Percentiles rank a stretch among this genome's conserved stretches.
phyloP scores from a whole-genome alignment of 2,888 invertebrate species.

The Drosophila atripex region DNA sequence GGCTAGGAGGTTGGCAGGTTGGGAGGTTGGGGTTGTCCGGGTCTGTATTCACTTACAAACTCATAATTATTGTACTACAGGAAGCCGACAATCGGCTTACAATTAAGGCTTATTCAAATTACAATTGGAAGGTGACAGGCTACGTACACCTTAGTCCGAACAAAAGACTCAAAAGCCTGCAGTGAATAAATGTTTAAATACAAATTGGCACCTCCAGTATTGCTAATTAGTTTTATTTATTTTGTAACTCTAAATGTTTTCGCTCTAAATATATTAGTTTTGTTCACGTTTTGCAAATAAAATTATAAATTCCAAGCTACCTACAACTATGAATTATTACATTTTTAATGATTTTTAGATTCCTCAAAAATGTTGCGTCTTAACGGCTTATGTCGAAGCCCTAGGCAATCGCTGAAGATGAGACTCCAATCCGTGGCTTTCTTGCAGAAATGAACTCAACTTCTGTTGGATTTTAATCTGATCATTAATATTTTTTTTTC shows the following conservation, averaged over 20 bases:
- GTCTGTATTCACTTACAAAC: slow-evolving; percentile 13
- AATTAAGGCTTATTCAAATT: slow-evolving; percentile 14
- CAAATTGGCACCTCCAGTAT: neutral
- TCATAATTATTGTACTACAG: slow-evolving; percentile 19
- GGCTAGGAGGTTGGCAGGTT: slow-evolving; percentile 25
- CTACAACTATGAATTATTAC: neutral
- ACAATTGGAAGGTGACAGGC: slow-evolving; percentile 21
- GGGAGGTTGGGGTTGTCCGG: slow-evolving; percentile 20
- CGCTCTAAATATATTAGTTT: neutral
- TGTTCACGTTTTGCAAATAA: neutral
- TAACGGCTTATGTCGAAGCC: slow-evolving; percentile 20
- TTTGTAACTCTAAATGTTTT: neutral
- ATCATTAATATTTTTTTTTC: slow-evolving; percentile 31
- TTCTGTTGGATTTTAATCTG: slow-evolving; percentile 26
- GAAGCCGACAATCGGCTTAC: slow-evolving; percentile 17
- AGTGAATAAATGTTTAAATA: neutral
- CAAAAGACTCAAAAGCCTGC: slow-evolving; percentile 10
- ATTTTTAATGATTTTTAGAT: too few species aligned
- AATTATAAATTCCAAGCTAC: neutral
- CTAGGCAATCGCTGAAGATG: slow-evolving; percentile 9
- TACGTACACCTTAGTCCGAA: slow-evolving; percentile 11
- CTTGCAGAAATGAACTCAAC: slow-evolving; percentile 30
- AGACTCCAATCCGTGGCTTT: slow-evolving; percentile 29
- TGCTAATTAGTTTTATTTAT: slow-evolving; percentile 13
- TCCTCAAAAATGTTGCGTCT: neutral